These are phyloP conservation scores for Drosophila subpulchrella DNA, from an alignment of 1,140 invertebrate genomes.

Conservation along the genomic window DNA sequence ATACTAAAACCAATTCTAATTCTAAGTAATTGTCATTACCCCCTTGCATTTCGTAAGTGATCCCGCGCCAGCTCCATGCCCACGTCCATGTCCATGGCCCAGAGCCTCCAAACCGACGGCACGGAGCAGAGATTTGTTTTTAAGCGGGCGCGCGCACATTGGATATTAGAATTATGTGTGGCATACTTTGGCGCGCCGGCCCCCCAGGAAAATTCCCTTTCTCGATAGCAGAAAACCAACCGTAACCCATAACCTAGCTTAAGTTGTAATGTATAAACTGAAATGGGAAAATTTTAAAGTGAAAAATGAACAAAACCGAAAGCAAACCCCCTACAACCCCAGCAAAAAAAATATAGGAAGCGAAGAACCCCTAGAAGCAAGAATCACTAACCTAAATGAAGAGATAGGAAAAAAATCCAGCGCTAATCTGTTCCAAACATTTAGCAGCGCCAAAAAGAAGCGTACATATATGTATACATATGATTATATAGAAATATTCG, in stretches of 20 bases:
- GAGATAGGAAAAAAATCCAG: slow-evolving; percentile 30
- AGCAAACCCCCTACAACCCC: not conserved
- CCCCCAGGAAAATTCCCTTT: slow-evolving; percentile 32
- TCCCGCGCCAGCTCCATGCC: slow-evolving; percentile 24
- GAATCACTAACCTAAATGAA: slow-evolving; percentile 15
- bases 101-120: slow-evolving; percentile 5
- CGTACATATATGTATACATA: slow-evolving; percentile 54
- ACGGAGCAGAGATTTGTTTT: slow-evolving; percentile 38
- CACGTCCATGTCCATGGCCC: slow-evolving; percentile 8
- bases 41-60: slow-evolving; percentile 27
- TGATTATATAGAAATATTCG: slow-evolving; percentile 38
- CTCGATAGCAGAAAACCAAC: slow-evolving; percentile 35
- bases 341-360: slow-evolving; percentile 12
- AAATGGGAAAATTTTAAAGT: slow-evolving; percentile 24
- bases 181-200: slow-evolving; percentile 49
- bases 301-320: slow-evolving; percentile 10
- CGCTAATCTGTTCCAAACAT: slow-evolving; percentile 68
- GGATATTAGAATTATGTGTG: slow-evolving; percentile 52
- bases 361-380: not conserved
- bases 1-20: slow-evolving; percentile 46
- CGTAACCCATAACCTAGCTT: slow-evolving; percentile 38
- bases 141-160: slow-evolving; percentile 38
- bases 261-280: slow-evolving; percentile 50
- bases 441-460: slow-evolving; percentile 71
- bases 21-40: slow-evolving; percentile 29